These are phyloP conservation scores for Pyrgus malvae DNA, from an alignment of 2,888 invertebrate genomes.

Conservation along the genomic window DNA sequence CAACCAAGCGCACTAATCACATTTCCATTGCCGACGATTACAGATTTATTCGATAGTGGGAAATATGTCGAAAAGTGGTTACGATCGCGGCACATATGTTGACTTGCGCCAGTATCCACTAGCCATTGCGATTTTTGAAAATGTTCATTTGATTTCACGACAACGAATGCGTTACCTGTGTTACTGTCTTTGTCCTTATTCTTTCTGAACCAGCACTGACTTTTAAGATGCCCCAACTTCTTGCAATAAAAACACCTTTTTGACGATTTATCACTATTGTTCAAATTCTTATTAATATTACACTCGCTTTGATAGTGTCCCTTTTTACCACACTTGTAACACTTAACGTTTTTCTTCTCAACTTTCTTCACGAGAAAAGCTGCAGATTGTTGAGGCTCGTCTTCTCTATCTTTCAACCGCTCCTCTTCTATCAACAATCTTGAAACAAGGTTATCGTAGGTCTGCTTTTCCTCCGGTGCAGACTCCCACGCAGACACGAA, in stretches of 20 bases:
- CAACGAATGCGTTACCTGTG: slow-evolving; percentile 10
- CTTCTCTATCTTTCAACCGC: not conserved
- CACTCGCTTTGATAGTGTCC: not conserved
- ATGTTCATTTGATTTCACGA: slow-evolving; percentile 3
- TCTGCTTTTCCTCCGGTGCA: slow-evolving; percentile 36
- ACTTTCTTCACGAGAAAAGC: not conserved
- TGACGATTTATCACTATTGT: not conserved
- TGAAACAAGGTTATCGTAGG: slow-evolving; percentile 34
- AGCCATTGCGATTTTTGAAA: slow-evolving; percentile 33
- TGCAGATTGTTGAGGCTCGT: not conserved
- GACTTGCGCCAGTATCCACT: slow-evolving; percentile 36
- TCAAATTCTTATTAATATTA: not conserved
- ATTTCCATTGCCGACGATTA: slow-evolving; percentile 34
- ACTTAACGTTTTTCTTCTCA: not conserved
- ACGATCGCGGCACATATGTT: slow-evolving; percentile 36
- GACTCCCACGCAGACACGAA: slow-evolving; percentile 47
- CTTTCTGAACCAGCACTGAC: not conserved
- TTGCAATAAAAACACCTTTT: slow-evolving; percentile 17
- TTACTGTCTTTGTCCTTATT: slow-evolving; percentile 26
- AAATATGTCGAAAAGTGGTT: slow-evolving; percentile 29
- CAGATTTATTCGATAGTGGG: slow-evolving; percentile 21
- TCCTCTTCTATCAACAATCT: slow-evolving; percentile 38
- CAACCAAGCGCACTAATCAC: slow-evolving; percentile 27
- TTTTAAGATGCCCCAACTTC: slow-evolving; percentile 16
- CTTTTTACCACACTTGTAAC: not conserved